These are phyloP conservation scores for Phaethornis superciliosus DNA, from an alignment of 2,113 vertebrate genomes.

Conservation along the genomic window DNA sequence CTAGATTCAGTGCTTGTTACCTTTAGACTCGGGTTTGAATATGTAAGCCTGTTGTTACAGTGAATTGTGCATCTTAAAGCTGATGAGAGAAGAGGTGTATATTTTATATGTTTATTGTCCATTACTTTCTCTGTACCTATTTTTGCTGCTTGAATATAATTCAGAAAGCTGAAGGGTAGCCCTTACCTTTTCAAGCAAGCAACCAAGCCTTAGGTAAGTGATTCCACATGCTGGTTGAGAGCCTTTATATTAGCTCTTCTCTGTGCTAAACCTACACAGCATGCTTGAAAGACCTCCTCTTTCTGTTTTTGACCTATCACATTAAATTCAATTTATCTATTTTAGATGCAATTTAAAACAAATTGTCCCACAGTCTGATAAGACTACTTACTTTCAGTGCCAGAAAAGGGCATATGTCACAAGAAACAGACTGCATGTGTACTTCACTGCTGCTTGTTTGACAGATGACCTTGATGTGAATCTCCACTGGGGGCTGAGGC, in stretches of 20 bases:
- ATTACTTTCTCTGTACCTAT: not conserved
- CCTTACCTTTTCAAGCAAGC: constrained; percentile 21
- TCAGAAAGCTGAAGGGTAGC: constrained; percentile 15
- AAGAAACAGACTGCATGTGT: constrained; percentile 33
- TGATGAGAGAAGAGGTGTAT: constrained; percentile 34
- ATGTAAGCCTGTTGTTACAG: not conserved
- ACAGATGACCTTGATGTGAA: constrained; percentile 54
- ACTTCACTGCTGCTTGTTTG: constrained; percentile 41
- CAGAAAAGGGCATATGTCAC: constrained; percentile 41
- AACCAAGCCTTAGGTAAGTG: constrained; percentile 49
- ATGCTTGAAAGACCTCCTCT: constrained; percentile 7
- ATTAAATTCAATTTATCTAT: constrained; percentile 52
- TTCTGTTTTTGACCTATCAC: constrained; percentile 50
- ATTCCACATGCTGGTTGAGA: constrained; percentile 69
- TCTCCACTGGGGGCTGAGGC: constrained; percentile 42
- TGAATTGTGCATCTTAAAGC: not conserved
- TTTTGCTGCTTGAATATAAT: constrained; percentile 19
- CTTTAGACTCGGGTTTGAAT: not conserved
- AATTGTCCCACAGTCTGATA: constrained; percentile 54
- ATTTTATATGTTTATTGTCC: not conserved
- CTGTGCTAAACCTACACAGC: constrained; percentile 51
- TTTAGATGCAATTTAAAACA: constrained; percentile 65
- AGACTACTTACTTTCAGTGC: constrained; percentile 44
- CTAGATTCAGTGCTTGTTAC: not conserved
- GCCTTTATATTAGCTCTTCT: not conserved